Evolutionary conservation across 2,888 invertebrate species (phyloP).

Genomic region (Troides aeacus): DNA sequence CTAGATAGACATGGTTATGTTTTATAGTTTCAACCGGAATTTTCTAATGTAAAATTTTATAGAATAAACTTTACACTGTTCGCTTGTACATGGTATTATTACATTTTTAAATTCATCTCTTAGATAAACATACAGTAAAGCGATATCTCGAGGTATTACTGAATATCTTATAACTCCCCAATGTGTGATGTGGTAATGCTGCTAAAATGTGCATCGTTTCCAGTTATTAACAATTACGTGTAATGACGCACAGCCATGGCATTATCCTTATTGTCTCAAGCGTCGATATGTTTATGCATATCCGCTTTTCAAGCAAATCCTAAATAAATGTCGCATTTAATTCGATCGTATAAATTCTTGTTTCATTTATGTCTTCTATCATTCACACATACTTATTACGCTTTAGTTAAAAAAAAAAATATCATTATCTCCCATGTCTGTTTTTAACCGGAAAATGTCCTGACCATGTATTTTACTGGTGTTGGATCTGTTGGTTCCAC

Average conservation of each 20-base stretch:
- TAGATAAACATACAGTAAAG: background rate
- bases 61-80: too few relatives aligned
- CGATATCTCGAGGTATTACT: background rate
- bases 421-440: background rate
- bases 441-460: too few relatives aligned
- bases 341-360: conserved; percentile 12
- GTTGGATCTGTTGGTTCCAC: too few relatives aligned
- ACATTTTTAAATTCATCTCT: background rate
- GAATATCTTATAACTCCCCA: background rate
- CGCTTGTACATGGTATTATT: too few relatives aligned
- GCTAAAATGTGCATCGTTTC: conserved; percentile 7
- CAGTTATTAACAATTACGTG: conserved; percentile 13
- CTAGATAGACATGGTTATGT: background rate
- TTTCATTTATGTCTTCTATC: conserved; percentile 13
- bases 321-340: conserved; percentile 18
- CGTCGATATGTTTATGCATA: conserved; percentile 22
- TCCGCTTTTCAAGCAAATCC: conserved; percentile 14
- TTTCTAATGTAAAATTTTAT: background rate
- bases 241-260: conserved; percentile 22
- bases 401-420: conserved; percentile 2
- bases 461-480: too few relatives aligned
- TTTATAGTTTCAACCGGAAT: background rate
- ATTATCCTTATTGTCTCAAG: conserved; percentile 25
- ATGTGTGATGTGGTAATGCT: background rate
- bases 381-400: conserved; percentile 1